Percentiles rank a stretch among this genome's conserved stretches.
Evolutionary conservation across 2,888 invertebrate species (phyloP).

Genomic region (Embidobia sp.): DNA sequence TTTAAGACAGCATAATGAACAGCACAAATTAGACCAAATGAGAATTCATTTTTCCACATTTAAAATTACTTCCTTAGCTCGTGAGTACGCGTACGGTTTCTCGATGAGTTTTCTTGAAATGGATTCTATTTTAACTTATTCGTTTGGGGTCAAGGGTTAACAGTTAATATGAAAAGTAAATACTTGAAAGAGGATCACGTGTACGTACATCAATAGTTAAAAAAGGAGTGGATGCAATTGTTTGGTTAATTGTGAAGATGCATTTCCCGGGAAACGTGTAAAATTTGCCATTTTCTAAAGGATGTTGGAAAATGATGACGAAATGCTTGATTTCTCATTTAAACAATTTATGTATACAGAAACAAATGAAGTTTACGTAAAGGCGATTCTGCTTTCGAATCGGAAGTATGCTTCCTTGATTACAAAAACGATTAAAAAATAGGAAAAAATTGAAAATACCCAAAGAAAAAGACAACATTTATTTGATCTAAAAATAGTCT

Average conservation of each 20-base stretch:
- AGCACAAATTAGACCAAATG: slow-evolving; percentile 38
- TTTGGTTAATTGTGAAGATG: not conserved
- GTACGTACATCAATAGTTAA: not conserved
- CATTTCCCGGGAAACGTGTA: not conserved
- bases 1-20: slow-evolving; percentile 26
- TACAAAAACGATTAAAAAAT: not conserved
- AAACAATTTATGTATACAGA: not conserved
- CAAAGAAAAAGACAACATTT: too few relatives aligned
- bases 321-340: too few relatives aligned
- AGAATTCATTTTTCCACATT: slow-evolving; percentile 45
- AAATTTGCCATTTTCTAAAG: not conserved
- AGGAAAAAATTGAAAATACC: too few relatives aligned
- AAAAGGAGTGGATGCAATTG: not conserved
- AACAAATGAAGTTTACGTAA: not conserved
- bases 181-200: slow-evolving; percentile 7
- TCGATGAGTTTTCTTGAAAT: slow-evolving; percentile 11
- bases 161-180: slow-evolving; percentile 25
- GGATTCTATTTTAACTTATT: slow-evolving; percentile 18
- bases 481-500: not conserved
- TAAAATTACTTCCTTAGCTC: slow-evolving; percentile 36
- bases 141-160: slow-evolving; percentile 21
- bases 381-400: not conserved
- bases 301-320: not conserved
- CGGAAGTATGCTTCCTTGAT: not conserved
- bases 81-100: slow-evolving; percentile 14